phyloP scores from a whole-genome alignment of 2,113 vertebrate genomes.

The Orycteropus afer region DNA sequence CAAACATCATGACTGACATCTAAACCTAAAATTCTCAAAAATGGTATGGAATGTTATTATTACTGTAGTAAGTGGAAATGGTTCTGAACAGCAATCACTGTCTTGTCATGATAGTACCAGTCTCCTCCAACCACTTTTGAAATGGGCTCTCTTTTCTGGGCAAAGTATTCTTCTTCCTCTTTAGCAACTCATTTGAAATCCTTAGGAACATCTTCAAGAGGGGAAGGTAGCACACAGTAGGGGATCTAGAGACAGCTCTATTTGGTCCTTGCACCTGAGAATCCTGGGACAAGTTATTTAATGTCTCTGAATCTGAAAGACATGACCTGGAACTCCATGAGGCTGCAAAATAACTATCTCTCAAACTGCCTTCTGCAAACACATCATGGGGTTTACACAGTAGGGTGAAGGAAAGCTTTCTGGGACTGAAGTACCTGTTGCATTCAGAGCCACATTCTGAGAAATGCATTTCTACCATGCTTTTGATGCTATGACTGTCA shows the following conservation, averaged over 20 bases:
- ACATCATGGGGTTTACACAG: neutral
- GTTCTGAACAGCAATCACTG: neutral
- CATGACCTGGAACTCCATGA: neutral
- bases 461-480: neutral
- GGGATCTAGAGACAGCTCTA: neutral
- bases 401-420: neutral
- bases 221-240: rapidly evolving
- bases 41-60: neutral
- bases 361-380: neutral
- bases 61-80: neutral
- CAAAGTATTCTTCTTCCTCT: neutral
- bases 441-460: neutral
- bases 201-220: neutral
- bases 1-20: neutral
- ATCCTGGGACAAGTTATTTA: neutral
- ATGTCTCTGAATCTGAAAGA: neutral
- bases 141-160: neutral
- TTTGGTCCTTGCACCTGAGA: neutral
- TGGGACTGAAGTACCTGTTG: neutral
- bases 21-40: neutral
- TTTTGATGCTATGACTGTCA: neutral
- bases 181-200: neutral
- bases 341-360: neutral
- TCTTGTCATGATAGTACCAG: neutral
- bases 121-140: neutral